phyloP scores from a whole-genome alignment of 2,888 invertebrate genomes.

The Apamea crenata region DNA sequence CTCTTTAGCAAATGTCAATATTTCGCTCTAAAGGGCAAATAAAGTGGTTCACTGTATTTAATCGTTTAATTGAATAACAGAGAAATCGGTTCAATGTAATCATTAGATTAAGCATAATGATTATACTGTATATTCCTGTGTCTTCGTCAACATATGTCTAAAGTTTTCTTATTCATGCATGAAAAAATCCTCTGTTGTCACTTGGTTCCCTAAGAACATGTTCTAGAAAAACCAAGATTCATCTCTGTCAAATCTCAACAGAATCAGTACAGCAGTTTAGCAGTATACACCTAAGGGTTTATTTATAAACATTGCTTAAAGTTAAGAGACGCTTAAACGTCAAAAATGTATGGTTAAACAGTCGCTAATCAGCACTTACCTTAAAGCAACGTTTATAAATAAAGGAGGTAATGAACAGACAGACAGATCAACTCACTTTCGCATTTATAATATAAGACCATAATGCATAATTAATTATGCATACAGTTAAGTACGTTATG shows the following conservation, averaged over 20 bases:
- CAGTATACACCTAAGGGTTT: too few species aligned
- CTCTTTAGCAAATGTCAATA: conserved; percentile 65
- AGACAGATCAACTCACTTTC: background rate
- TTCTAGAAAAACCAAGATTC: background rate
- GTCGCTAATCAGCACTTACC: too few species aligned
- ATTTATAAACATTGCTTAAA: too few species aligned
- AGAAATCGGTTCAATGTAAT: conserved; percentile 15
- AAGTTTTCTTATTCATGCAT: background rate
- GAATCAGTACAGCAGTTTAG: background rate
- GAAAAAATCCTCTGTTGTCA: too few species aligned
- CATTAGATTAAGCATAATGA: conserved; percentile 20
- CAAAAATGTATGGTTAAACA: too few species aligned
- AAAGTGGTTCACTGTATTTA: conserved; percentile 48
- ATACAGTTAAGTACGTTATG: conserved; percentile 19
- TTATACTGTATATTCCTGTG: too few species aligned
- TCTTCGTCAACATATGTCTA: background rate
- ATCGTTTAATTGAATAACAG: conserved; percentile 42
- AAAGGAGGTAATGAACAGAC: background rate
- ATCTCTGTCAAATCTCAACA: background rate
- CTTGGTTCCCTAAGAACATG: background rate
- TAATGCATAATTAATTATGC: conserved; percentile 18
- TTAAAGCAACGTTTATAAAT: too few species aligned
- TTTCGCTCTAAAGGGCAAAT: conserved; percentile 63
- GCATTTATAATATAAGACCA: background rate
- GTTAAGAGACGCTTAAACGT: too few species aligned